A percentile compares a stretch with the other conserved stretches of the same genome.
phyloP scores from a whole-genome alignment of 2,797 vertebrate species.

The Hydrophis major region DNA sequence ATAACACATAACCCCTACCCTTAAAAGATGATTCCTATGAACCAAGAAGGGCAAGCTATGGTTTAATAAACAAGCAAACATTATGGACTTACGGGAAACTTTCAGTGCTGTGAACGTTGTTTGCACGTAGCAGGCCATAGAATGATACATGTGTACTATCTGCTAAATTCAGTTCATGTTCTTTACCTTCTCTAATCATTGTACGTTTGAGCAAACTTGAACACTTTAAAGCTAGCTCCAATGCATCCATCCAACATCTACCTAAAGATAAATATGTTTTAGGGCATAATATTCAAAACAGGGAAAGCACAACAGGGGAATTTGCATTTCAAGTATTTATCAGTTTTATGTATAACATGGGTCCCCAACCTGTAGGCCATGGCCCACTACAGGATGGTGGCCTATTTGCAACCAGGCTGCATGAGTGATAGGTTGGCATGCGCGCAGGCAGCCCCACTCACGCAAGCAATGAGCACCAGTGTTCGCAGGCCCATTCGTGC shows the following conservation, averaged over 20 bases:
- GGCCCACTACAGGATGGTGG: too few species aligned
- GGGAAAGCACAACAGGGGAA: slow-evolving; percentile 9
- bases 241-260: slow-evolving; percentile 98
- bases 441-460: neutral
- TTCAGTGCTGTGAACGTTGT: slow-evolving; percentile 87
- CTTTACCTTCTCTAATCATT: slow-evolving; percentile 97
- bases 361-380: neutral
- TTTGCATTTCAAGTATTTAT: neutral
- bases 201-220: slow-evolving; percentile 95
- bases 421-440: neutral
- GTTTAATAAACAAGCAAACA: slow-evolving; percentile 5
- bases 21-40: neutral
- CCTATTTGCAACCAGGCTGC: neutral
- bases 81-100: slow-evolving; percentile 85
- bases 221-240: slow-evolving; percentile 97
- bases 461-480: too few species aligned
- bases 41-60: neutral
- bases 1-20: neutral
- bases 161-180: slow-evolving; percentile 82
- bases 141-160: slow-evolving; percentile 87
- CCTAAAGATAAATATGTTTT: slow-evolving; percentile 72
- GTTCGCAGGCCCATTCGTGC: too few species aligned
- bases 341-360: neutral
- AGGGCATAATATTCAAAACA: slow-evolving; percentile 27
- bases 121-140: slow-evolving; percentile 91